Base-by-base conservation (phyloP, 2,113 vertebrate genomes). In the Corythoichthys haematopterus region DNA sequence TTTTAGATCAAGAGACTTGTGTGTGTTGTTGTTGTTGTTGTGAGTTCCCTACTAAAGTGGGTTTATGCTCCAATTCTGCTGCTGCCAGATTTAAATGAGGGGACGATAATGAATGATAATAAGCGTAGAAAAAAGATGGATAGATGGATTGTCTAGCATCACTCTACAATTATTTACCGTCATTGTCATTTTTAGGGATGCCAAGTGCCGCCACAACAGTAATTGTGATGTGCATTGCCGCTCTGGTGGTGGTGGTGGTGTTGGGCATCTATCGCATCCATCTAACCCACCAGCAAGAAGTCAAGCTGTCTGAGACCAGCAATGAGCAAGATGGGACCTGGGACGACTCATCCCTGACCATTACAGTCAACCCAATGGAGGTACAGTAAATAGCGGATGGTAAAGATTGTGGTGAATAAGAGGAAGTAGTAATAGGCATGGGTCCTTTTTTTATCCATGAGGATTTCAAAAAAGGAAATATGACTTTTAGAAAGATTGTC, bases 281-380 rank as follows among this genome's bases (percentile, higher is more conserved):
- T 62, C 85, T 92, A 0, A 90, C 93, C 48, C 93, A 91, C 70
- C 93, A 93, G 81, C 94, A 90, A 72, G 82, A 94, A 69, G 72
- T 90, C 55, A 88, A 81, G 36, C 90, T 92, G 65, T 82, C 47
- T 0, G 90, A 94, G 66, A 85, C 85, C 0, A 71, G 82, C 14
- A 94, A 92, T 81, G 94, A 95, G 10, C 86, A 82, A 0, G 93
- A 95, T 38, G 90, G 90, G 88, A 93, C 92, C 53, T 96, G 95
- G 95, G 96, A 96, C 3, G 90, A 95, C 78, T 95, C 95, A 2
- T 93, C 94, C 1, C 91, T 99, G 70, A 97, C 95, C 0, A 98
- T 99, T 85, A 99, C 95, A 0, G 85, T 99, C 80, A 99, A 99
- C 75, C 97, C 97, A 5, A 95, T 99, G 94, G 95, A 99, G 95